These are phyloP conservation scores for Anarhynchus alexandrinus DNA, from an alignment of 2,113 vertebrate genomes.

Conservation along the genomic window DNA sequence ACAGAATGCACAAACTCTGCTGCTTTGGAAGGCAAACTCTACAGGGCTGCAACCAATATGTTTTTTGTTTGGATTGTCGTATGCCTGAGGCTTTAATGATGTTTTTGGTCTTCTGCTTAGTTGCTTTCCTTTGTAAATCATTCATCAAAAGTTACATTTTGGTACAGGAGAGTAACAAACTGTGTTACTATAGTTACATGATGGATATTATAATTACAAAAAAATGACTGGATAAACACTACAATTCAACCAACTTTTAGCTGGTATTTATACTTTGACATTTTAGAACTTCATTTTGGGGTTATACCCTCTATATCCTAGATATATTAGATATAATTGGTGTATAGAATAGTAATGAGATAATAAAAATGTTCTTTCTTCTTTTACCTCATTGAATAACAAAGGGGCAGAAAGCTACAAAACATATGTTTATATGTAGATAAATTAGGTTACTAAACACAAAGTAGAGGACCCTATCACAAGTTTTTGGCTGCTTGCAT, in stretches of 20 bases:
- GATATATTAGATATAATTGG: neutral
- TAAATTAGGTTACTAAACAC: neutral
- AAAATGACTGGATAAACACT: neutral
- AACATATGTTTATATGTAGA: neutral
- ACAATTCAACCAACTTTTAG: neutral
- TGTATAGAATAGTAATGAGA: neutral
- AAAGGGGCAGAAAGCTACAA: neutral
- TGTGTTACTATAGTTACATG: neutral
- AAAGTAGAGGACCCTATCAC: neutral
- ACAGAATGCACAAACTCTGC: accelerated
- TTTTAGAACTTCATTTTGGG: neutral
- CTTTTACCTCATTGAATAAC: neutral
- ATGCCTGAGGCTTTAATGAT: neutral
- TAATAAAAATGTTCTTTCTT: neutral
- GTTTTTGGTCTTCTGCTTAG: neutral
- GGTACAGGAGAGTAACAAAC: neutral
- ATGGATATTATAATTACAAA: neutral
- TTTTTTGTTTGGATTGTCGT: neutral
- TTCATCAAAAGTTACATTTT: neutral
- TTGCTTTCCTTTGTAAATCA: neutral
- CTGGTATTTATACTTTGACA: neutral
- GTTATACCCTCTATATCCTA: neutral
- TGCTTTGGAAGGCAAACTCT: neutral
- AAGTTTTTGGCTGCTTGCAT: neutral
- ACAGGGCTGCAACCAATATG: neutral